Evolutionary conservation across 2,113 vertebrate genomes (phyloP), one percentile per base, ranked within the genome.

Genomic region (Muntiacus muntjak): DNA sequence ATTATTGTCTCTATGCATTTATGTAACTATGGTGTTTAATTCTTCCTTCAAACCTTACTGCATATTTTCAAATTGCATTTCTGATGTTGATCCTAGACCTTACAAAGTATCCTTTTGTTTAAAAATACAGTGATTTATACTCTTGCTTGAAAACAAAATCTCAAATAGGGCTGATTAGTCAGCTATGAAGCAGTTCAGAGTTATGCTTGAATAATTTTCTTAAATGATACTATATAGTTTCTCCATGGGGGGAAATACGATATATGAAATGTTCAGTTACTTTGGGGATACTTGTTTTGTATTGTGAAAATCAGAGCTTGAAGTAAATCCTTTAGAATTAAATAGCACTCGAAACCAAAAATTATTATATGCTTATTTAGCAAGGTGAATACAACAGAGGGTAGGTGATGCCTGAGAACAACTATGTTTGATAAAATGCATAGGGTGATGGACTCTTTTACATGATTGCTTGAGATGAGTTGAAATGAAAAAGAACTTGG

Each of bases 61-160:
- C 10, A 55, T 86, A 86, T 85, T 88, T 94, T 57, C 30, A 57
- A 94, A 62, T 90, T 93, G 16, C 14, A 84, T 71, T 95, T 86
- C 58, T 86, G 52, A 6, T 91, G 2, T 45, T 83, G 17, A 88
- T 89, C 16, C 40, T 94, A 93, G 52, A 86, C 60, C 8, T 57
- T 78, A 82, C 52, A 84, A 91, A 94, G 16, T 92, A 91, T 87
- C 26, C 10, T 88, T 93, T 43, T 93, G 28, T 40, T 89, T 52
- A 36, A 82, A 94, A 98, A 95, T 84, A 95, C 74, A 85, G 28
- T 96, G 54, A 93, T 89, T 96, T 95, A 95, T 82, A 89, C 6
- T 92, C 78, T 62, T 74, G 10, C 95, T 95, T 97, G 83, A 23
- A 96, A 92, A 97, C 81, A 89, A 94, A 93, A 95, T 94, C 21